Conservation (phyloP, 2,888 invertebrate species). For the Resseliella maxima region DNA sequence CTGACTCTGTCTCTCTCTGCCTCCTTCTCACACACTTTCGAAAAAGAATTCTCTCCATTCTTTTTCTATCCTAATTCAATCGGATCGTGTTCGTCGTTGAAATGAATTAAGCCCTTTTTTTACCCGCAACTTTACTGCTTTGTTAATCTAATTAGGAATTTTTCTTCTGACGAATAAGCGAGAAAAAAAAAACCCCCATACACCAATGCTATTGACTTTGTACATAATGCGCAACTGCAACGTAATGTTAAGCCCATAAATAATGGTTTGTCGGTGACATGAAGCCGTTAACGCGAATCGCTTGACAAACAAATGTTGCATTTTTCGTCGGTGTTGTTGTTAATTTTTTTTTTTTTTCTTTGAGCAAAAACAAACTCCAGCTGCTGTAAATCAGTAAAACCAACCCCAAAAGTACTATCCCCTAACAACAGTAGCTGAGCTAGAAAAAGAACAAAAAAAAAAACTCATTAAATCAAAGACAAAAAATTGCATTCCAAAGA, state of each 20-base stretch:
- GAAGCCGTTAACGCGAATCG: conserved; percentile 10
- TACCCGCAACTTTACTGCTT: background rate
- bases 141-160: conserved; percentile 35
- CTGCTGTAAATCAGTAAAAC: conserved; percentile 29
- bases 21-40: no score
- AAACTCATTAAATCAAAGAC: conserved; percentile 41
- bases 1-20: no score
- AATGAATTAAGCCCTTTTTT: conserved; percentile 14
- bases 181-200: background rate
- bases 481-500: background rate
- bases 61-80: background rate
- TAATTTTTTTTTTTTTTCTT: background rate
- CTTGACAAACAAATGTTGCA: conserved; percentile 27
- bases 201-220: conserved; percentile 13
- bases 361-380: background rate
- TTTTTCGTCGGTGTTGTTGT: background rate
- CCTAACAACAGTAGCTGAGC: background rate
- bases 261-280: conserved; percentile 2
- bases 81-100: background rate
- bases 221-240: conserved; percentile 19
- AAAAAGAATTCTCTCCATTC: background rate
- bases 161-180: background rate
- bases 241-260: conserved; percentile 18
- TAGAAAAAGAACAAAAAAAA: background rate
- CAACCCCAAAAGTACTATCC: conserved; percentile 3